phyloP scores from a whole-genome alignment of 2,113 vertebrate species.

The Tachysurus fulvidraco region DNA sequence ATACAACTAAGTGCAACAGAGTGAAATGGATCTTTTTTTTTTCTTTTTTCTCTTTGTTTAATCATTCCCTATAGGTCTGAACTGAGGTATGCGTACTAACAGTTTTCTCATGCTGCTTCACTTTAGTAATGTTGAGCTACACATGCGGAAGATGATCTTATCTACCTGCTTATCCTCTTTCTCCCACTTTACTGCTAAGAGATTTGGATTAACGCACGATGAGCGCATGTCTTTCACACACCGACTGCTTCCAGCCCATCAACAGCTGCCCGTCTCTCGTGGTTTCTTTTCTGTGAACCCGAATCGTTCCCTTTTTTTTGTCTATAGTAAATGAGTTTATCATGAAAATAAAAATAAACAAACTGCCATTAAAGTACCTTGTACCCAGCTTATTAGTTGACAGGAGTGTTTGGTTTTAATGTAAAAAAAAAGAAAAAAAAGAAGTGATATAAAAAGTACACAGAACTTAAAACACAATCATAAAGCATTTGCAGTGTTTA shows the following conservation, averaged over 20 bases:
- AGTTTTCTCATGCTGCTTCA: conserved; percentile 94
- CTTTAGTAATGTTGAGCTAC: conserved; percentile 95
- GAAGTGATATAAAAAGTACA: conserved; percentile 74
- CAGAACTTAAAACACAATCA: conserved; percentile 77
- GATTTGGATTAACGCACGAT: conserved; percentile 77
- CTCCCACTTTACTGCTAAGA: conserved; percentile 69
- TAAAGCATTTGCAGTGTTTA: conserved; percentile 74
- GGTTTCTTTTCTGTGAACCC: conserved; percentile 72
- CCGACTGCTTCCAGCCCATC: conserved; percentile 77
- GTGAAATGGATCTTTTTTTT: conserved; percentile 86
- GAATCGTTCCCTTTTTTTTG: conserved; percentile 63
- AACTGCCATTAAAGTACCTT: conserved; percentile 79
- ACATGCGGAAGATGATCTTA: conserved; percentile 94
- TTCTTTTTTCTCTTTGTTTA: conserved; percentile 76
- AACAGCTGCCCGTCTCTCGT: conserved; percentile 83
- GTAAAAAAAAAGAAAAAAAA: conserved; percentile 69
- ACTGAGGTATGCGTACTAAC: conserved; percentile 95
- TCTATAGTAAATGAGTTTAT: conserved; percentile 67
- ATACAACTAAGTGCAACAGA: conserved; percentile 93
- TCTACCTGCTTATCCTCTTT: conserved; percentile 83
- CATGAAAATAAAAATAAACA: conserved; percentile 37
- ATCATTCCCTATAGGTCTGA: conserved; percentile 94
- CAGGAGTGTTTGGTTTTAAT: conserved; percentile 86
- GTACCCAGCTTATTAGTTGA: conserved; percentile 87
- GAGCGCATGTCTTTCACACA: conserved; percentile 69